These are phyloP conservation scores for Luehdorfia chinensis DNA, from an alignment of 1,140 invertebrate species.

Conservation along the genomic window DNA sequence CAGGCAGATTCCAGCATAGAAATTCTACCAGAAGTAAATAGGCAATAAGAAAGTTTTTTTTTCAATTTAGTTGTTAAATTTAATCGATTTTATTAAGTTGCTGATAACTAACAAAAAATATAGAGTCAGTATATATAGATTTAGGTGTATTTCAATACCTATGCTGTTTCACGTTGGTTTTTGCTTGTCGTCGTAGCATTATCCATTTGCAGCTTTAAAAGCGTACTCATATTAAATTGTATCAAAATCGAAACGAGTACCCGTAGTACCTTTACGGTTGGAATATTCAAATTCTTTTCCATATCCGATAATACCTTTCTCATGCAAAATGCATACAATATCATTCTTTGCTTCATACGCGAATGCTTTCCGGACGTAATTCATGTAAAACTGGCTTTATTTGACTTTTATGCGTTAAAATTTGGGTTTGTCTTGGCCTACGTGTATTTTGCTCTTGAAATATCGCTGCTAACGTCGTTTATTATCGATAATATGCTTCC, in stretches of 20 bases:
- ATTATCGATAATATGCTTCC: constrained; percentile 6
- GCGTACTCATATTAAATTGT: background rate
- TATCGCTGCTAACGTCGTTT: background rate
- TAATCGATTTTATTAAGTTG: no score
- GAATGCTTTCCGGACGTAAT: constrained; percentile 60
- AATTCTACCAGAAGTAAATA: no score
- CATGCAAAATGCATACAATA: constrained; percentile 73
- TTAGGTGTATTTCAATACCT: no score
- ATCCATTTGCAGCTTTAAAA: no score
- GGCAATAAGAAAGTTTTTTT: no score
- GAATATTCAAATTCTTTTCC: constrained; percentile 66
- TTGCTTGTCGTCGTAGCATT: no score
- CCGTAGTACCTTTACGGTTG: constrained; percentile 33
- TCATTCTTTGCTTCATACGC: constrained; percentile 67
- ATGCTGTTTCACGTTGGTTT: no score
- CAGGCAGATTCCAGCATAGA: no score
- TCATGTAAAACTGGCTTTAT: constrained; percentile 68
- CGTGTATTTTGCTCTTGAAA: background rate
- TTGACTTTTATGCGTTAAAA: constrained; percentile 63
- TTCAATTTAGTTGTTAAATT: no score
- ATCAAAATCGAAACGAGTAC: constrained; percentile 18
- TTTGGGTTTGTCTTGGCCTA: constrained; percentile 38
- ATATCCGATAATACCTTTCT: constrained; percentile 66
- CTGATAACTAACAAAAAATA: no score
- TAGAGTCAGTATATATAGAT: no score